phyloP scores from a whole-genome alignment of 2,797 vertebrate genomes.

The Sebastes dallii region DNA sequence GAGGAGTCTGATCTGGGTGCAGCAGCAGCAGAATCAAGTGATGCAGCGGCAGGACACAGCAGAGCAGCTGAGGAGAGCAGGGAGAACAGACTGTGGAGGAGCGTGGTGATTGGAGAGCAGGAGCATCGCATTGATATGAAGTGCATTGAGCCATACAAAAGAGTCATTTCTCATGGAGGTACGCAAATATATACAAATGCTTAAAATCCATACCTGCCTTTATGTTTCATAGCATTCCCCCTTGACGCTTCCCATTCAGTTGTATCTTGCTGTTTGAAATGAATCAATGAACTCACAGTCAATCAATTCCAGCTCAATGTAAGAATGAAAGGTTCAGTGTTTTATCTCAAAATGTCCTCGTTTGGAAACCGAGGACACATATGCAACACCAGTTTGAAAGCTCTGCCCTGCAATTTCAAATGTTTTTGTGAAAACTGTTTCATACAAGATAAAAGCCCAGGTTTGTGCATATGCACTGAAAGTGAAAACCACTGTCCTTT shows the following conservation, averaged over 20 bases:
- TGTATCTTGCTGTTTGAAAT: not conserved
- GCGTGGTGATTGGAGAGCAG: slow-evolving; percentile 94
- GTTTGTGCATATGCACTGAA: not conserved
- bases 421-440: not conserved
- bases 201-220: not conserved
- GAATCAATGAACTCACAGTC: not conserved
- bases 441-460: not conserved
- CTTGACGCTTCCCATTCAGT: not conserved
- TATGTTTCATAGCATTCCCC: not conserved
- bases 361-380: not conserved
- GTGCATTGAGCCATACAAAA: slow-evolving; percentile 94
- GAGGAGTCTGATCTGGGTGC: slow-evolving; percentile 67
- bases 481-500: not conserved
- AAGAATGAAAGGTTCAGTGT: not conserved
- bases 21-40: slow-evolving; percentile 80
- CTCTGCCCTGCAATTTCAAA: not conserved
- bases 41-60: slow-evolving; percentile 82
- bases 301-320: not conserved
- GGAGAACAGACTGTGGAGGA: slow-evolving; percentile 91
- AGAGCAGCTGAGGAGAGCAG: slow-evolving; percentile 86
- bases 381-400: not conserved
- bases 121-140: slow-evolving; percentile 99
- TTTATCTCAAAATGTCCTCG: not conserved
- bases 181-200: slow-evolving; percentile 37
- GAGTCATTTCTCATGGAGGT: slow-evolving; percentile 98